Base-by-base conservation (phyloP, 2,888 invertebrate genomes). In the Tiliacea aurago region DNA sequence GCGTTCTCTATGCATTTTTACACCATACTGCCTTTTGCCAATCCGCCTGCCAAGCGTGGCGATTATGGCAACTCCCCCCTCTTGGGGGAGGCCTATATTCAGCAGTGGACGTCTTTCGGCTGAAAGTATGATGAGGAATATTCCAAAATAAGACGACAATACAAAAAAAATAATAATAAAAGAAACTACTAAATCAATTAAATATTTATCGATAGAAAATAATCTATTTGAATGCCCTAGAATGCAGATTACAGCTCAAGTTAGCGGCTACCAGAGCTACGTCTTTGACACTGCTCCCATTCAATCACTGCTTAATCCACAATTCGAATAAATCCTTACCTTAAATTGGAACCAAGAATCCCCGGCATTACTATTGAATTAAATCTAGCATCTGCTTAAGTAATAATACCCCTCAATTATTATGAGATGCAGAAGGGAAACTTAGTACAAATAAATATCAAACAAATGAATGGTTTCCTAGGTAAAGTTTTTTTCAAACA, bases 351-450 rank as follows among this genome's bases (percentile, higher is more conserved):
- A 70, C 58, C 62, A 80, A 62, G 81, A 80, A 80, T 69, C 61
- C 55, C 10, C 37, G 45, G 47, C 64, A 68, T 79, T 80, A 70
- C 70, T 64, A 73, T 80, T 58, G 23, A 84, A 84, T 84, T 81
- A 80, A 81, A 76, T 66, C 65, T 70, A 56, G 75, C 76, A 69
- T 58, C 76, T 80, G 62, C 58, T 69, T 80, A 74, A 71, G 84
- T 66, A 59, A 65, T 80, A 71, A 51, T 43, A 72, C 15, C 15
- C 7, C 23, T 18, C 15, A 20, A 15, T 37, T n/a, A 28, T 11
- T 6, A 43, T 33, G 23, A 37, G 2, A 4, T 13, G 0, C 51
- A 74, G 81, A 80, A 81, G 59, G 28, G 0, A 13, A 45, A 64
- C 58, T 68, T n/a, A 0, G 2, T 58, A 9, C 28, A 20, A 18